Conservation (phyloP, 2,888 invertebrate species). For the Ernsta delagoae region DNA sequence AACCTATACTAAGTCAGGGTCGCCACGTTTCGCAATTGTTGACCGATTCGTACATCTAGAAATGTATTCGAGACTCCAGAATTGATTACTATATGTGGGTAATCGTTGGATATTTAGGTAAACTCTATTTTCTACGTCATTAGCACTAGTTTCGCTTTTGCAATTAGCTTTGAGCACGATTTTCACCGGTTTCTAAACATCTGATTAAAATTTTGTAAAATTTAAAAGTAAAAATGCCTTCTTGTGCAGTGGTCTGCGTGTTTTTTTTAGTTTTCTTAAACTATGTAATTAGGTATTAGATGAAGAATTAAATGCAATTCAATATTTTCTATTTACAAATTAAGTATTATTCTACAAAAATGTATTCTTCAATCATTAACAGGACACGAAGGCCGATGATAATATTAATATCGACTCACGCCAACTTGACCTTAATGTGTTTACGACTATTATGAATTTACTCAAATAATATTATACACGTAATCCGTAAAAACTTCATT, state of each 20-base stretch:
- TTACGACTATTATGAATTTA: slow-evolving; percentile 29
- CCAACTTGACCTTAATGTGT: slow-evolving; percentile 33
- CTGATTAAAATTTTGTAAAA: too few species aligned
- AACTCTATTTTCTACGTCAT: too few species aligned
- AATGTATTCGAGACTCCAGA: not conserved
- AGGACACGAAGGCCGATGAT: slow-evolving; percentile 18
- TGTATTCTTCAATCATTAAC: not conserved
- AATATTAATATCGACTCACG: slow-evolving; percentile 3
- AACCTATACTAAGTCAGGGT: slow-evolving; percentile 18
- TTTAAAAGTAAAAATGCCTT: too few species aligned
- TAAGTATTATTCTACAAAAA: not conserved
- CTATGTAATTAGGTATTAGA: too few species aligned
- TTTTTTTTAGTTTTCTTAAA: too few species aligned
- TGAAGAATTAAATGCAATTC: too few species aligned
- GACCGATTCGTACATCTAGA: slow-evolving; percentile 2
- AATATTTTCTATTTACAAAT: not conserved
- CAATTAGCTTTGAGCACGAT: too few species aligned
- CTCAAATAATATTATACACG: slow-evolving; percentile 26
- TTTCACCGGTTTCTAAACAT: too few species aligned
- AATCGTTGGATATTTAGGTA: too few species aligned
- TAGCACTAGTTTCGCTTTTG: too few species aligned
- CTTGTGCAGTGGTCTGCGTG: too few species aligned
- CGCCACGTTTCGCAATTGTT: slow-evolving; percentile 4
- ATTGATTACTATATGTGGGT: too few species aligned
- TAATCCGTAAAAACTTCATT: slow-evolving; percentile 33